Base-by-base conservation (phyloP, 2,888 invertebrate species). In the Hermodice carunculata region DNA sequence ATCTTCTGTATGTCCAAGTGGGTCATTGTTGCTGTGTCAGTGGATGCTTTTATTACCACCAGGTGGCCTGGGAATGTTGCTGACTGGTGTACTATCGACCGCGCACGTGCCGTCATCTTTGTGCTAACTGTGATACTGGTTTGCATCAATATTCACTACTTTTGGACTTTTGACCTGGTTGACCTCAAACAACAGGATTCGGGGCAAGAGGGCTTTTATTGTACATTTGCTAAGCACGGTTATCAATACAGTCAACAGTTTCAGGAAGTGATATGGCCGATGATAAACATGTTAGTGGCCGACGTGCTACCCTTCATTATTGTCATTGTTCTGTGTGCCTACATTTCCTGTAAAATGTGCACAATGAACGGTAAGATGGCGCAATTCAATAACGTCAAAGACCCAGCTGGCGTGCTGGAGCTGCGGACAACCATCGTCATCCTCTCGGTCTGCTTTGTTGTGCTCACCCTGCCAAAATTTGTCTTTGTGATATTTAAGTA, bases 71-170 rank as follows among this genome's bases (percentile, higher is more conserved):
- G 66, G 17, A 66, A 52, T 1, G 44, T 44, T 11, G 37, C 37
- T 37, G 40, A 60, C 40, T 74, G 79, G 76, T 81, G 81, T 65
- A 81, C 80, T 0, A 59, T 75, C 8, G 80, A 81, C 59, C 69
- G 80, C 4, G 80, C 79, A 6, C 75, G 75, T 19, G 80, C 83
- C 11, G 75, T 81, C 48, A 70, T 81, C 24, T 67, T 83, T 19
- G 74, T 85, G 22, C 76, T 83, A 26, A 77, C 77, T n/a, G 81
- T 85, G 4, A 51, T 85, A 2, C 71, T 84, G 1, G 75, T 81
- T 31, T 81, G 81, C 60, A 67, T 84, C 43, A 83, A 84, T 67
- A 77, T 82, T 34, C 82, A 84, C 66, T 81, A 76, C 70, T 85
- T 85, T 77, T 85, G 85, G 85, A 81, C 83, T 1, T 73, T 75